Evolutionary conservation across 2,797 vertebrate genomes (phyloP).

Genomic region (Enteromius unitaeniatus): DNA sequence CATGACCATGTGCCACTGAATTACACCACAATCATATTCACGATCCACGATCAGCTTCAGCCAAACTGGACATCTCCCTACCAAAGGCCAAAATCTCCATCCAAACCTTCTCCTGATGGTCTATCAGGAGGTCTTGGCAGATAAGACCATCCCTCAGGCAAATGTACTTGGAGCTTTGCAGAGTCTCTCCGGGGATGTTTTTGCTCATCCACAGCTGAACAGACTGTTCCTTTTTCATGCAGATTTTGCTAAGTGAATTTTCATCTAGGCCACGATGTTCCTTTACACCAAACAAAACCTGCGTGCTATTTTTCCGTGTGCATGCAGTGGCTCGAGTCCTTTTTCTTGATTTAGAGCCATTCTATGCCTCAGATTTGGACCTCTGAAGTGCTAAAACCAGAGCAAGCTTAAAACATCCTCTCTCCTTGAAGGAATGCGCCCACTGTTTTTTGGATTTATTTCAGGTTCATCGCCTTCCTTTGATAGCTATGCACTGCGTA

Average conservation of each 20-base stretch:
- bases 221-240: slow-evolving; percentile 66
- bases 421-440: background rate
- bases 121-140: slow-evolving; percentile 61
- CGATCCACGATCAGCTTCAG: background rate
- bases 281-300: slow-evolving; percentile 58
- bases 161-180: slow-evolving; percentile 61
- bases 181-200: slow-evolving; percentile 65
- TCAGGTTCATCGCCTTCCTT: background rate
- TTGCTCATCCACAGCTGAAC: slow-evolving; percentile 67
- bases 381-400: background rate
- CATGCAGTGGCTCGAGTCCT: background rate
- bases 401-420: background rate
- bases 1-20: slow-evolving; percentile 1
- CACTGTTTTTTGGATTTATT: background rate
- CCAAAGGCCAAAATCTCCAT: slow-evolving; percentile 25
- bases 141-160: slow-evolving; percentile 31
- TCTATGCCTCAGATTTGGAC: background rate
- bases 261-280: slow-evolving; percentile 75
- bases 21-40: slow-evolving; percentile 16
- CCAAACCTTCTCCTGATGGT: slow-evolving; percentile 16
- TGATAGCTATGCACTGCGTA: background rate
- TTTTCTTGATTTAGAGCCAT: slow-evolving; percentile 1
- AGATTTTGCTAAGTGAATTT: slow-evolving; percentile 67
- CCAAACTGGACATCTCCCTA: slow-evolving; percentile 44
- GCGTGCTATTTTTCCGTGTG: slow-evolving; percentile 17